Base-by-base conservation (phyloP, 2,888 invertebrate genomes). In the Arctia plantaginis region DNA sequence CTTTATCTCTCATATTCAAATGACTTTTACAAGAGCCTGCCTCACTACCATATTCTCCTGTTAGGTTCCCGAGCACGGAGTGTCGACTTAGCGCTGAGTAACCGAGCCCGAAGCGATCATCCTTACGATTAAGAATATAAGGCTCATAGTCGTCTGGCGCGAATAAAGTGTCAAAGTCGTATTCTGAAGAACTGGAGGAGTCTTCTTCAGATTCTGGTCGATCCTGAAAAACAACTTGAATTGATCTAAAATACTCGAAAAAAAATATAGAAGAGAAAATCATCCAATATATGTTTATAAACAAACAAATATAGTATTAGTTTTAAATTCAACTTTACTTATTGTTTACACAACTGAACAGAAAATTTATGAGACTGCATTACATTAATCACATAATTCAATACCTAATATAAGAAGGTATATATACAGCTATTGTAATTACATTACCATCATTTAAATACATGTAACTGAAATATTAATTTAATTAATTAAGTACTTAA, bases 81-180 rank as follows among this genome's bases (percentile, higher is more conserved):
- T 96, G 96, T 70, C 97, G 96, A 83, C 97, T 97, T 6, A 98
- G 91, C 0, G 98, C 98, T 2, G 94, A 93, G 86, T 98, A 98
- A 0, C 98, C 98, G 71, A 98, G 94, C 0, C 98, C 98, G 89
- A 98, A 98, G 18, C 96, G 96, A 90, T 99, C 98, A 81, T 96
- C 97, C 93, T 99, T 99, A 55, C 98, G 97, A 47, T 95, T 95
- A 72, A 97, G 96, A 33, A 97, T 93, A 85, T 97, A 97, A 1
- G 97, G 96, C 83, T 98, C 98, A 88, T 97, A 97, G 89, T 99
- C 98, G 88, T 98, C 97, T 23, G 98, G 98, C 59, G 98, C 97
- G 90, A 98, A 97, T 13, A 97, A 96, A 0, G 97, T 94, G 6
- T 96, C 96, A 33, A 96, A 95, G 76, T 96, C 96, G 55, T 96